Evolutionary conservation across 2,113 vertebrate genomes (phyloP), one percentile per base, ranked within the genome.

Genomic region (Stercorarius parasiticus): DNA sequence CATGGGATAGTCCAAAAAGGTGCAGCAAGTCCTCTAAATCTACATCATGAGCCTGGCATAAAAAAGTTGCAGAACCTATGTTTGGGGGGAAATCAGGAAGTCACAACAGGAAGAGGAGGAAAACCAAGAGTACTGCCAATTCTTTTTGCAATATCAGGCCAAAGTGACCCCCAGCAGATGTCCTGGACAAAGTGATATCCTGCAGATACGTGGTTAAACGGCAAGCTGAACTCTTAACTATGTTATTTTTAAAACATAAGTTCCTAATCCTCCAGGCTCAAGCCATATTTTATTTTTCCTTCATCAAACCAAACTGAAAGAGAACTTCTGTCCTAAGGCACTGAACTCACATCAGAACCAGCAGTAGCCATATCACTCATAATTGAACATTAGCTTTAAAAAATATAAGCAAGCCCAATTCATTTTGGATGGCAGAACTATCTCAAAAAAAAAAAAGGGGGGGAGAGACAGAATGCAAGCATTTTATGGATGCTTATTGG

Each of bases 101-200:
- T 62, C 89, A 83, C 64, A 96, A 88, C 84, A 96, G 79, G 94
- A 95, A 95, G 66, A 72, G 30, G 49, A 93, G 14, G 70, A 83
- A 91, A 90, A 21, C n/a, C 81, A 84, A 32, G 30, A 82, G 64
- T 55, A 66, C 91, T 90, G 89, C 81, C 89, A 95, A 88, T 64
- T 86, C n/a, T 73, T 94, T 95, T 4, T 65, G 70, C 82, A 85
- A 0, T 53, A 72, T 86, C 92, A 69, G 70, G 43, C 53, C 52
- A 67, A 58, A 91, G 50, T 62, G 86, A 91, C 42, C 50, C 66
- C 71, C 72, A 78, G 80, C 83, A 96, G 72, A 82, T 86, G 89
- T 92, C 53, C 76, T 66, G 64, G 47, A 43, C 56, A 85, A 67
- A 76, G 70, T 2, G 21, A 82, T 76, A 88, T 83, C 91, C 74